These are phyloP conservation scores for Lampris incognitus DNA, from an alignment of 2,113 vertebrate species.

Conservation along the genomic window DNA sequence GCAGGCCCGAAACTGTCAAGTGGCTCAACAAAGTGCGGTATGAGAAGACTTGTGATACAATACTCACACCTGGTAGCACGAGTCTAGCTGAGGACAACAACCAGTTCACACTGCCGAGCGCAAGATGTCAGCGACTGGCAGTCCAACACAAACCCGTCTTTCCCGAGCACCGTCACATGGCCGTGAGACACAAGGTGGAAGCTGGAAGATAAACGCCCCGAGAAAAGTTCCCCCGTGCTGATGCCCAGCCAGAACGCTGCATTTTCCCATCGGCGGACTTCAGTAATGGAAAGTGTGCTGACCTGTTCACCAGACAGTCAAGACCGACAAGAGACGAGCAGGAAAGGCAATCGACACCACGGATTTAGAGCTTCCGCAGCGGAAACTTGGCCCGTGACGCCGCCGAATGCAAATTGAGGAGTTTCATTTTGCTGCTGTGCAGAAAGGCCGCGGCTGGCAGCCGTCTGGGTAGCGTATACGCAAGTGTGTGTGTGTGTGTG, in stretches of 20 bases:
- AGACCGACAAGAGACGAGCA: neutral
- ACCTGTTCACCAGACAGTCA: neutral
- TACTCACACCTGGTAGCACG: neutral
- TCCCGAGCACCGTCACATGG: conserved; percentile 18
- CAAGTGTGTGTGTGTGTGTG: neutral
- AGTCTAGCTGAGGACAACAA: neutral
- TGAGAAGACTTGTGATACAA: neutral
- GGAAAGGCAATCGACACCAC: neutral
- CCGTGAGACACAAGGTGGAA: neutral
- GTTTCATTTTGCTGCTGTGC: conserved; percentile 58
- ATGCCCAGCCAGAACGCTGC: neutral
- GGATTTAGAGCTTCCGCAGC: conserved; percentile 11
- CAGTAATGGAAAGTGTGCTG: neutral
- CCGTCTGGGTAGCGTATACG: neutral
- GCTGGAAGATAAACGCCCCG: neutral
- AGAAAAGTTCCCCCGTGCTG: neutral
- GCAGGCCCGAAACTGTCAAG: neutral
- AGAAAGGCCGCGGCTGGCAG: conserved; percentile 43
- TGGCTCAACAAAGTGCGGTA: no score
- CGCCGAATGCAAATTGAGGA: conserved; percentile 52
- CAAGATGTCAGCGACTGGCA: no score
- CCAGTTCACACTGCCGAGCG: neutral
- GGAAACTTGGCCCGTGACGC: conserved; percentile 13
- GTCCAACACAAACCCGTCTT: conserved; percentile 50
- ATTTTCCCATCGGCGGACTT: neutral